Evolutionary conservation across 2,888 invertebrate species (phyloP).

Genomic region (Xanthia togata): DNA sequence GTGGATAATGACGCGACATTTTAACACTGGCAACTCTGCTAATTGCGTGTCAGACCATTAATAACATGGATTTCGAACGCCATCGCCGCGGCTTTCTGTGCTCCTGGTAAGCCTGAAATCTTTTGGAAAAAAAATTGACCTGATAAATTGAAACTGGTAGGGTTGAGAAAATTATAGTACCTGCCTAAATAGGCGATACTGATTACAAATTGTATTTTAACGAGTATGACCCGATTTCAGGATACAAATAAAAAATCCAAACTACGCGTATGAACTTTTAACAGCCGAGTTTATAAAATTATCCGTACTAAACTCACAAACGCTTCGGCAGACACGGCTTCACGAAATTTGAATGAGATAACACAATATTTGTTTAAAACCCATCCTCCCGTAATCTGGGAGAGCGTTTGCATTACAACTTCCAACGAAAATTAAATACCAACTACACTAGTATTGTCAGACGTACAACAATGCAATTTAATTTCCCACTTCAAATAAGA

Average conservation of each 20-base stretch:
- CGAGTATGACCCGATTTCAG: neutral
- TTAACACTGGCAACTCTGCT: conserved; percentile 67
- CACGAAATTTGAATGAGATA: conserved; percentile 51
- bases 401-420: conserved; percentile 51
- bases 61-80: conserved; percentile 57
- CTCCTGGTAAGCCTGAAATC: neutral
- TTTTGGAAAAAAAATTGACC: neutral
- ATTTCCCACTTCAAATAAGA: conserved; percentile 64
- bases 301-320: conserved; percentile 39
- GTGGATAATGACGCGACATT: conserved; percentile 71
- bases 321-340: conserved; percentile 27
- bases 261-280: conserved; percentile 42
- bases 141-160: neutral
- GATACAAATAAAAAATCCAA: conserved; percentile 11
- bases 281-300: conserved; percentile 42
- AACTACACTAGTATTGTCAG: conserved; percentile 42
- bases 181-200: neutral
- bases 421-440: conserved; percentile 54
- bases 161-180: neutral
- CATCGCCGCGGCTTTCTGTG: conserved; percentile 33
- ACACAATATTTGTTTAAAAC: conserved; percentile 55
- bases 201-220: neutral
- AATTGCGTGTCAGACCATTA: conserved; percentile 70
- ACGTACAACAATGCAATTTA: conserved; percentile 65
- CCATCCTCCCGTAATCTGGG: conserved; percentile 38